phyloP scores from a whole-genome alignment of 2,797 vertebrate species.

The Coregonus ussuriensis region DNA sequence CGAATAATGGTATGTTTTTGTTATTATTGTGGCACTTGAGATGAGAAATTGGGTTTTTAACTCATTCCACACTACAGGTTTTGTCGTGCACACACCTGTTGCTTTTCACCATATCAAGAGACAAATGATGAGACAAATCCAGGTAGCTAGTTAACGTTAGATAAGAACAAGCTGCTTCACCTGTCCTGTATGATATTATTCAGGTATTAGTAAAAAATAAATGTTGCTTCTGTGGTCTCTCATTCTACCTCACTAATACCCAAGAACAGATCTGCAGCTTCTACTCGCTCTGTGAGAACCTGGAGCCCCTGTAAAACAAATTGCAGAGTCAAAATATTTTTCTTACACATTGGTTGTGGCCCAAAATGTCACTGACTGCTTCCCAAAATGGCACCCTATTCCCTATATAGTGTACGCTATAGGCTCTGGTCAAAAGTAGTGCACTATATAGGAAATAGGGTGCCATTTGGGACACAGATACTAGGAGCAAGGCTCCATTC shows the following conservation, averaged over 20 bases:
- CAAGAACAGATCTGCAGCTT: conserved; percentile 1
- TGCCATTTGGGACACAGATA: neutral
- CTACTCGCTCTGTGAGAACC: neutral
- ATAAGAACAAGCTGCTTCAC: neutral
- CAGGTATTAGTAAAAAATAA: neutral
- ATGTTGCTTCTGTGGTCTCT: neutral
- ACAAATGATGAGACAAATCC: too few relatives aligned
- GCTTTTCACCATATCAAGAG: too few relatives aligned
- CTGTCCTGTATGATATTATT: neutral
- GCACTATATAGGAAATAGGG: neutral
- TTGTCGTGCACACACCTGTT: too few relatives aligned
- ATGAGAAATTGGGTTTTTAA: too few relatives aligned
- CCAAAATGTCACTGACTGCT: conserved; percentile 7
- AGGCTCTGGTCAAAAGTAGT: neutral
- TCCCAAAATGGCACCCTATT: neutral
- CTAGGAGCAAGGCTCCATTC: conserved; percentile 7
- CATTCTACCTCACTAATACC: conserved; percentile 9
- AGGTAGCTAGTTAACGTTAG: neutral
- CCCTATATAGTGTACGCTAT: neutral
- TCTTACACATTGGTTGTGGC: neutral
- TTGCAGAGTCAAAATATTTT: conserved; percentile 21
- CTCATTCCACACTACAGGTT: too few relatives aligned
- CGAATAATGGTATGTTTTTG: too few relatives aligned
- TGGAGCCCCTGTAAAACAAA: conserved; percentile 19
- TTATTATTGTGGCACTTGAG: too few relatives aligned